Evolutionary conservation across 2,888 invertebrate genomes (phyloP).

Genomic region (Strigamia transsilvanica): DNA sequence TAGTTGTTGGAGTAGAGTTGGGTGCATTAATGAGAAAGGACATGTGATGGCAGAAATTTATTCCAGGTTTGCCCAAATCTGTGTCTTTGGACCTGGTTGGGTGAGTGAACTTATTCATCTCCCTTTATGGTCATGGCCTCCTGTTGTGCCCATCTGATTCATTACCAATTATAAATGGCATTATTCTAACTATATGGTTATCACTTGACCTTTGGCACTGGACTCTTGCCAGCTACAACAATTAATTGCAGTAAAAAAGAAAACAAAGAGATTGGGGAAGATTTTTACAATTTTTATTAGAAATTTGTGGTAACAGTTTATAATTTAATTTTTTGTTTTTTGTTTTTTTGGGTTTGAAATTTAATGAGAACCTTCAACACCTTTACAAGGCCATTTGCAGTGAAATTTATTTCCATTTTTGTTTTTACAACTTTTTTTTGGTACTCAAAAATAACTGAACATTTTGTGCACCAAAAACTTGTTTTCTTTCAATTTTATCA

Average conservation of each 20-base stretch:
- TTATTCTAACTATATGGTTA: constrained; percentile 31
- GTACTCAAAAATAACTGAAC: background rate
- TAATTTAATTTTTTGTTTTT: background rate
- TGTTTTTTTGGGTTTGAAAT: background rate
- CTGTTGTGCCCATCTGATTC: constrained; percentile 38
- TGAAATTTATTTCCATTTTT: background rate
- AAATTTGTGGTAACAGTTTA: too few species aligned
- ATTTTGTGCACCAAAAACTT: too few species aligned
- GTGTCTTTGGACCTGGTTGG: background rate
- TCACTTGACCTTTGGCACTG: constrained; percentile 7
- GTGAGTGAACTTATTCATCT: constrained; percentile 19
- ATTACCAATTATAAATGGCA: constrained; percentile 31
- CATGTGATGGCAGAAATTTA: background rate
- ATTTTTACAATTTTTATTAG: too few species aligned
- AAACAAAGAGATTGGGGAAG: too few species aligned
- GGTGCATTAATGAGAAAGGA: background rate
- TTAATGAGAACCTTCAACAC: constrained; percentile 7
- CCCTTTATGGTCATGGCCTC: constrained; percentile 30
- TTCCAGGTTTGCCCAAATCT: background rate
- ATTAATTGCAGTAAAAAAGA: background rate
- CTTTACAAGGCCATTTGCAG: constrained; percentile 8
- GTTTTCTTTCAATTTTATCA: background rate
- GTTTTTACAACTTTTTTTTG: background rate
- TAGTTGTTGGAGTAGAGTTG: background rate
- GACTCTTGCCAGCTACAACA: background rate